These are phyloP conservation scores for Eudasyphora cyanicolor DNA, from an alignment of 2,888 invertebrate genomes.

Conservation along the genomic window DNA sequence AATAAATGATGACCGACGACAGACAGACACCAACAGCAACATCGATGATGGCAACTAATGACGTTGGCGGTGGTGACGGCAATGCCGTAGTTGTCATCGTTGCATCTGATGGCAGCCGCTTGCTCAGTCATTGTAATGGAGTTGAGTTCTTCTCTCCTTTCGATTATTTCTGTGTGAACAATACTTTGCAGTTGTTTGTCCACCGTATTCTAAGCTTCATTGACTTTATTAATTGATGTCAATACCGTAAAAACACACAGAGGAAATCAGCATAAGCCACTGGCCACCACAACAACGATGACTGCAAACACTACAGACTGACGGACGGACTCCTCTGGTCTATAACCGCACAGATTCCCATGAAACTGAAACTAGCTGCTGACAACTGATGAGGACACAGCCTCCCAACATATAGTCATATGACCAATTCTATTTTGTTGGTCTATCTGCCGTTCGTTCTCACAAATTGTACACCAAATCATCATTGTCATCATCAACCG, in stretches of 20 bases:
- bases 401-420: neutral
- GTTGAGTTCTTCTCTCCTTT: neutral
- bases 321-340: too few relatives aligned
- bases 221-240: slow-evolving; percentile 55
- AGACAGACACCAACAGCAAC: slow-evolving; percentile 1
- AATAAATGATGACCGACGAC: slow-evolving; percentile 35
- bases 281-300: neutral
- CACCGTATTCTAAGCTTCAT: slow-evolving; percentile 46
- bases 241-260: slow-evolving; percentile 15
- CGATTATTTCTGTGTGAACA: neutral
- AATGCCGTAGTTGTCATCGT: neutral
- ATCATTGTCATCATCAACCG: neutral
- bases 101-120: slow-evolving; percentile 1
- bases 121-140: neutral
- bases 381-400: neutral
- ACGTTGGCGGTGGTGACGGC: neutral
- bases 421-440: neutral
- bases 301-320: neutral
- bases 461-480: slow-evolving; percentile 33
- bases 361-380: neutral
- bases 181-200: slow-evolving; percentile 10
- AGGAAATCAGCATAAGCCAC: slow-evolving; percentile 12
- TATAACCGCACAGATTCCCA: neutral
- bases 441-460: neutral
- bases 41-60: slow-evolving; percentile 28